Conservation (phyloP, 2,797 vertebrate species). For the Enteromius trimaculatus region DNA sequence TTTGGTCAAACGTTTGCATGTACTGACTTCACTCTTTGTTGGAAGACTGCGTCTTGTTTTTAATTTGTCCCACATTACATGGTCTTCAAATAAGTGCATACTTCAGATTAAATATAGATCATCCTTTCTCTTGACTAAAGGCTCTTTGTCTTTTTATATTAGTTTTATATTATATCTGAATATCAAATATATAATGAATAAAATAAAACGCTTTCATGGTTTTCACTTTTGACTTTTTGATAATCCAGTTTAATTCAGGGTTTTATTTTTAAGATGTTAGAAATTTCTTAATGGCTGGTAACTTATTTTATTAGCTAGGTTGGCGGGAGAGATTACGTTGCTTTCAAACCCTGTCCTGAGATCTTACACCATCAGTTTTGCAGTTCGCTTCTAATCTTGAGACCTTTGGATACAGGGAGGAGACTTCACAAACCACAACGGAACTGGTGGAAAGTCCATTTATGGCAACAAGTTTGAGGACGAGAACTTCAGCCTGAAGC, state of each 20-base stretch:
- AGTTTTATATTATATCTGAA: no score
- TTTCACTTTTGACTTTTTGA: not conserved
- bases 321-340: not conserved
- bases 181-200: no score
- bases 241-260: not conserved
- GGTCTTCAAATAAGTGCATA: not conserved
- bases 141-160: no score
- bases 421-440: conserved; percentile 92
- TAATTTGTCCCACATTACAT: not conserved
- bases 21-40: not conserved
- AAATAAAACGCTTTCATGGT: no score
- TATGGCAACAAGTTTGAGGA: conserved; percentile 91
- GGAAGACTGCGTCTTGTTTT: not conserved
- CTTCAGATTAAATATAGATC: not conserved
- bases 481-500: conserved; percentile 91
- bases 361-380: not conserved
- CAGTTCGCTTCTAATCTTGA: not conserved
- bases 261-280: not conserved
- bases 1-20: not conserved
- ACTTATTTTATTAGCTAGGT: not conserved
- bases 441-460: conserved; percentile 95
- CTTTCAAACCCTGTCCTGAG: not conserved
- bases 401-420: conserved; percentile 80
- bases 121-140: not conserved
- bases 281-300: not conserved